These are phyloP conservation scores for Callipepla californica DNA, from an alignment of 2,113 vertebrate species.

Conservation along the genomic window DNA sequence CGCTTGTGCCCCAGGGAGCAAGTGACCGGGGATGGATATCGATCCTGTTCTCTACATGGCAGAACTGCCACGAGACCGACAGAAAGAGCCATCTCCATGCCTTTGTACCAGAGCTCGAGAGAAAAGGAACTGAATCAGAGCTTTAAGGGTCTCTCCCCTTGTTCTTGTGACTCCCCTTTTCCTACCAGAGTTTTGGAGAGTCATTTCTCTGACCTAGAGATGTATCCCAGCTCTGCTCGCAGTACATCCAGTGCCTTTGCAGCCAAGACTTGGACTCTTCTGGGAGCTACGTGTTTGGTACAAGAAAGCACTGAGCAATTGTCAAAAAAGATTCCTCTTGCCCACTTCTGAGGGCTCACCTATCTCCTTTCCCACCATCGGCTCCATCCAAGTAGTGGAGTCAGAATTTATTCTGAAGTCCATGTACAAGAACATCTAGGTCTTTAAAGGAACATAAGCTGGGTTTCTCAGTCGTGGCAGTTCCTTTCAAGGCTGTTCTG, in stretches of 20 bases:
- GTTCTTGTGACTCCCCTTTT: not conserved
- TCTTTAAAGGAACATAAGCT: not conserved
- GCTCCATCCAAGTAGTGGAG: not conserved
- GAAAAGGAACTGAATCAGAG: not conserved
- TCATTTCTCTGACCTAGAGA: not conserved
- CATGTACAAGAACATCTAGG: not conserved
- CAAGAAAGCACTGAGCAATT: not conserved
- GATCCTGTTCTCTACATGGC: not conserved
- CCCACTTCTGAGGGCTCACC: not conserved
- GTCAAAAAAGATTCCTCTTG: not conserved
- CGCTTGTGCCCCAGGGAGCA: not conserved
- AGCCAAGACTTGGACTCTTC: not conserved
- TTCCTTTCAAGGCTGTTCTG: not conserved
- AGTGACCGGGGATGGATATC: conserved; percentile 49
- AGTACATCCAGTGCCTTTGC: not conserved
- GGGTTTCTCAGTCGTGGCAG: not conserved
- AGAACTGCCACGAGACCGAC: not conserved
- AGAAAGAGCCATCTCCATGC: not conserved
- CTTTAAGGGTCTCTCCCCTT: not conserved
- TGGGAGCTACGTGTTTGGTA: not conserved
- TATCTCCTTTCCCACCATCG: not conserved
- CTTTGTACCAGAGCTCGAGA: not conserved
- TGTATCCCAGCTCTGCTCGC: not conserved
- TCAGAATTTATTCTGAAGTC: not conserved
- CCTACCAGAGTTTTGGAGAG: not conserved